phyloP scores from a whole-genome alignment of 2,797 vertebrate genomes.

The Paedocypris micromegethes region DNA sequence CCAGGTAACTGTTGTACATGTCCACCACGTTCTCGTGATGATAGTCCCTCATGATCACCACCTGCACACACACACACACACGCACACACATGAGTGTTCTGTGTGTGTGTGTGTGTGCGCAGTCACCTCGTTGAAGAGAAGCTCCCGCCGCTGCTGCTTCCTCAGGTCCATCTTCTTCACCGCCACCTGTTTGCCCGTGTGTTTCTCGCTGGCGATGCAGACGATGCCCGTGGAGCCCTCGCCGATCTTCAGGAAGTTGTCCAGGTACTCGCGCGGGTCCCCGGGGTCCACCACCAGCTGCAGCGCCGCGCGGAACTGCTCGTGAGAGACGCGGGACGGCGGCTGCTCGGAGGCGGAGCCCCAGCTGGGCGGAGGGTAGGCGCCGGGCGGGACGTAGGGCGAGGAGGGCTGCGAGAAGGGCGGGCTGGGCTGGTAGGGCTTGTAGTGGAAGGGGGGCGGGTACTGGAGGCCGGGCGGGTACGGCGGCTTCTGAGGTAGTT shows the following conservation, averaged over 20 bases:
- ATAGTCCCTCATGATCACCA: slow-evolving; percentile 87
- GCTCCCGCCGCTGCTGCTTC: slow-evolving; percentile 92
- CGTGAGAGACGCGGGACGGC: slow-evolving; percentile 91
- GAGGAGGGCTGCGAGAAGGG: slow-evolving; percentile 83
- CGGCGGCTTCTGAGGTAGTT: slow-evolving; percentile 90
- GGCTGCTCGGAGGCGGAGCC: slow-evolving; percentile 90
- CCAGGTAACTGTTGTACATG: slow-evolving; percentile 88
- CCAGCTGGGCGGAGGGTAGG: slow-evolving; percentile 94
- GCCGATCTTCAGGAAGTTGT: slow-evolving; percentile 97
- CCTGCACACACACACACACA: slow-evolving; percentile 57
- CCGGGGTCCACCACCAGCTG: slow-evolving; percentile 96
- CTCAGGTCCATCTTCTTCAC: slow-evolving; percentile 99
- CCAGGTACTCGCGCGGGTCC: slow-evolving; percentile 91
- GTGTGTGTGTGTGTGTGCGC: neutral
- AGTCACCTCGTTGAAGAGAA: slow-evolving; percentile 94
- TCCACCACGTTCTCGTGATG: slow-evolving; percentile 87
- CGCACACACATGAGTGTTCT: too few species aligned
- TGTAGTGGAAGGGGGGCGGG: slow-evolving; percentile 78
- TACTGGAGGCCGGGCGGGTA: slow-evolving; percentile 85
- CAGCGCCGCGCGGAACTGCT: slow-evolving; percentile 94
- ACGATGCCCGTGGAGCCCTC: slow-evolving; percentile 98
- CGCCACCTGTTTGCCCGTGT: slow-evolving; percentile 94
- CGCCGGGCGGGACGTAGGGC: slow-evolving; percentile 82
- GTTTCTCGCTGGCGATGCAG: slow-evolving; percentile 94
- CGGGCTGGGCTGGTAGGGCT: slow-evolving; percentile 76